Percentiles rank a stretch among this genome's conserved stretches.
Conservation (phyloP, 2,888 invertebrate species). For the Phortica okadai region DNA sequence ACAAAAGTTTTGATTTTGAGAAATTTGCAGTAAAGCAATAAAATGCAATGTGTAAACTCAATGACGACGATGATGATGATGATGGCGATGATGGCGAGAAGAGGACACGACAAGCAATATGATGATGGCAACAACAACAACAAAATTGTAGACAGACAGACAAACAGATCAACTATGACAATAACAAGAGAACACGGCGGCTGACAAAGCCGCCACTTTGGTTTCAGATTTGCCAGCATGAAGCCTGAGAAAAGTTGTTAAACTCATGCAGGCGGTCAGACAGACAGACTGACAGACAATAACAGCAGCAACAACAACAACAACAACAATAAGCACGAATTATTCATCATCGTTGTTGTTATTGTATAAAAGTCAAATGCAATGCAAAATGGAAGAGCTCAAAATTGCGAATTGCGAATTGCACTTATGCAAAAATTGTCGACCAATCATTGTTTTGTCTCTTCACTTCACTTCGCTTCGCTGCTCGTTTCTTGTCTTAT, state of each 20-base stretch:
- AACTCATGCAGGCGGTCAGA: not conserved
- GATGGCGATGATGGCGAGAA: not conserved
- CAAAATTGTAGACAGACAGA: not conserved
- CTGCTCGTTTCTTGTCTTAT: too few species aligned
- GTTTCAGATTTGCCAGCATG: not conserved
- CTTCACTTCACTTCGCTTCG: too few species aligned
- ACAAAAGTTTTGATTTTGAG: not conserved
- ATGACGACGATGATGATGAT: not conserved
- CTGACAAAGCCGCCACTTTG: not conserved
- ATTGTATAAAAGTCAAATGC: too few species aligned
- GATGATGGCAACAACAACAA: not conserved
- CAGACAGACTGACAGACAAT: not conserved
- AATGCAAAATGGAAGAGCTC: too few species aligned
- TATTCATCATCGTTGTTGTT: too few species aligned
- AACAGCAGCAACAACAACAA: not conserved
- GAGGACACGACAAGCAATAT: not conserved
- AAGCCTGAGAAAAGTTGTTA: not conserved
- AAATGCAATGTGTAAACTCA: not conserved
- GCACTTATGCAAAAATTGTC: too few species aligned
- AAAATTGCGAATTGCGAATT: too few species aligned
- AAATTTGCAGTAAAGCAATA: not conserved
- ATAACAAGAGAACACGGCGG: not conserved
- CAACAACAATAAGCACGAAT: not conserved
- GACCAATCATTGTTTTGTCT: too few species aligned
- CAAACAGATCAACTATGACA: not conserved